These are phyloP conservation scores for Limanda limanda DNA, from an alignment of 2,113 vertebrate species.

Conservation along the genomic window DNA sequence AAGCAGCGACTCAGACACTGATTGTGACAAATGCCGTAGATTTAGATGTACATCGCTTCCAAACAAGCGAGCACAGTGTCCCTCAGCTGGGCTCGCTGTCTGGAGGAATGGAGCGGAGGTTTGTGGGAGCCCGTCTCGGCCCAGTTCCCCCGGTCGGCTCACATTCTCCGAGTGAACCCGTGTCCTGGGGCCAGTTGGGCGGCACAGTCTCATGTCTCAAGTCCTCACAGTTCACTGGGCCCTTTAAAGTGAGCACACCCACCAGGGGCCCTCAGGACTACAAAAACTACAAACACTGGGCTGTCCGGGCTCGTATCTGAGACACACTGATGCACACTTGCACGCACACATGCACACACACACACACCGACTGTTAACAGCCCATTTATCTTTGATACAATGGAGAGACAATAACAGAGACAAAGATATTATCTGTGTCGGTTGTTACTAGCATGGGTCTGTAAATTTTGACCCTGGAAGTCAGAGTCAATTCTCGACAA, in stretches of 20 bases:
- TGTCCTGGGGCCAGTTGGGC: constrained; percentile 80
- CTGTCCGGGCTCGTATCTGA: constrained; percentile 68
- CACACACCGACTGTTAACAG: constrained; percentile 65
- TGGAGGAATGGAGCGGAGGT: constrained; percentile 59
- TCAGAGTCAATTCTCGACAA: constrained; percentile 53
- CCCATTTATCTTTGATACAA: constrained; percentile 69
- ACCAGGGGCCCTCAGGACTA: constrained; percentile 71
- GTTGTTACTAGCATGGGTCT: constrained; percentile 37
- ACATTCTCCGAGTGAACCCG: constrained; percentile 79
- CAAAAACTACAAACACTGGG: constrained; percentile 79
- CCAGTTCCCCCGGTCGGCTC: constrained; percentile 73
- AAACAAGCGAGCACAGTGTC: constrained; percentile 22
- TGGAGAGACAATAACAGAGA: constrained; percentile 62
- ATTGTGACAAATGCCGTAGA: constrained; percentile 20
- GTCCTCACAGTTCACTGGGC: constrained; percentile 85
- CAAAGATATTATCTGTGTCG: constrained; percentile 46
- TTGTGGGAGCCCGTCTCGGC: constrained; percentile 76
- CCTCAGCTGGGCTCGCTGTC: constrained; percentile 25
- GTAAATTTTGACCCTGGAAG: constrained; percentile 40
- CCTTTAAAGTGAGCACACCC: constrained; percentile 83
- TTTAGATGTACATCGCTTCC: constrained; percentile 40
- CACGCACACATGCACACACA: constrained; percentile 62
- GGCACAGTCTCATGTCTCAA: constrained; percentile 82
- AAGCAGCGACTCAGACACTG: neutral
- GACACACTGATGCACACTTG: constrained; percentile 68